Evolutionary conservation across 2,888 invertebrate genomes (phyloP), one percentile per base, ranked within the genome.

Genomic region (Ennomos fuscantarius): DNA sequence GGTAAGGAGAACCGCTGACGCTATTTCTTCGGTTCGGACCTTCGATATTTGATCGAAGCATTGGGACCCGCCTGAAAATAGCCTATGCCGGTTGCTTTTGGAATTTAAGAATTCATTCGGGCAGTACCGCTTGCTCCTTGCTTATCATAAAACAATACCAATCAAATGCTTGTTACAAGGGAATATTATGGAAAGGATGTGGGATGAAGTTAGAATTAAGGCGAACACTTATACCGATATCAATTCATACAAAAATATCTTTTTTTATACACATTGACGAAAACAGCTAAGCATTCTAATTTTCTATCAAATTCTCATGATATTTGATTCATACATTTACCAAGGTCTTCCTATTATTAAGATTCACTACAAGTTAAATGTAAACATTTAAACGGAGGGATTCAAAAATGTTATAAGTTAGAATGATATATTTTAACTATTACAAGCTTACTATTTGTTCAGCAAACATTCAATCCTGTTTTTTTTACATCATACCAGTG

Each of bases 231-330:
- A 86, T 73, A 76, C 79, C 78, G 75, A 45, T 53, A 84, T 80
- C 78, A 81, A 84, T 84, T 80, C 88, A 89, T 91, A 92, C 88
- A 92, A 92, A 92, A 92, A 91, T 92, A 92, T 90, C 82, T 87
- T 89, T 88, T n/a, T 86, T 82, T 88, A 86, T 86, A 87, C 82
- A 84, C 82, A 81, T 81, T 73, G 80, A 82, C 81, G 24, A 79
- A 82, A 81, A 82, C 75, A 73, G 82, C 84, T 86, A 89, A 87
- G 85, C 89, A 84, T 81, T 74, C 72, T 79, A 75, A 78, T 88
- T 83, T 81, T 74, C 72, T 79, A 75, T 78, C 62, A 74, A 71
- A 70, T 60, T 65, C 53, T 59, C 43, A 54, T 57, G 47, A 43
- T 47, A 43, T 56, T 36, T 15, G 40, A 39, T 31, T 41, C 12